Percentiles rank a stretch among this genome's conserved stretches.
These are phyloP conservation scores for Melanotaenia duboulayi DNA, from an alignment of 2,113 vertebrate genomes.

Conservation along the genomic window DNA sequence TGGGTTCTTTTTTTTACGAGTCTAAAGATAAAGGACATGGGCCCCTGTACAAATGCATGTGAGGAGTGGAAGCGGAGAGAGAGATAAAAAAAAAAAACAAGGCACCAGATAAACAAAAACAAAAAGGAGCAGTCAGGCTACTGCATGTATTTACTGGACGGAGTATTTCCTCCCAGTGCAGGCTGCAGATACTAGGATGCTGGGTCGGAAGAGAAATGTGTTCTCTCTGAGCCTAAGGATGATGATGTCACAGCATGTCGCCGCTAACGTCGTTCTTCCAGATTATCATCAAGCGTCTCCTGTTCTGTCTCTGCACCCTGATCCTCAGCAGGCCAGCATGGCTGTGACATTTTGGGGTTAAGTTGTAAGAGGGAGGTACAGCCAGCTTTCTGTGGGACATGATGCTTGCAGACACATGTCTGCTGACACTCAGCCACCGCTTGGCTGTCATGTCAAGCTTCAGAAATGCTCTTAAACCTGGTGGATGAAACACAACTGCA, in stretches of 20 bases:
- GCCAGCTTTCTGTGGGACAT: slow-evolving; percentile 16
- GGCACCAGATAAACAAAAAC: no score
- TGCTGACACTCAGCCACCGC: slow-evolving; percentile 16
- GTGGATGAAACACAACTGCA: not conserved
- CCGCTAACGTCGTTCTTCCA: slow-evolving; percentile 33
- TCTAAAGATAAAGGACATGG: no score
- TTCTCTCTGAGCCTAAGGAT: slow-evolving; percentile 30
- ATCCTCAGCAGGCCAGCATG: not conserved
- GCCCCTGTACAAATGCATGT: no score
- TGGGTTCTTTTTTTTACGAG: no score
- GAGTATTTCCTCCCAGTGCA: slow-evolving; percentile 2
- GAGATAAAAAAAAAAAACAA: no score
- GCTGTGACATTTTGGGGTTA: slow-evolving; percentile 71
- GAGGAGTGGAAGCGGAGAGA: no score
- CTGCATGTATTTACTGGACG: not conserved
- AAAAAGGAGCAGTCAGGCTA: no score
- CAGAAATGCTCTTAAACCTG: not conserved
- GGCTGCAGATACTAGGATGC: slow-evolving; percentile 26
- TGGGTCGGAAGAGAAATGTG: slow-evolving; percentile 22
- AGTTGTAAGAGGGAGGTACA: slow-evolving; percentile 43
- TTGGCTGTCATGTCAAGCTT: slow-evolving; percentile 1
- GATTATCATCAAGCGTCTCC: slow-evolving; percentile 54
- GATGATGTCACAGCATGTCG: slow-evolving; percentile 54
- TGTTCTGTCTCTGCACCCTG: slow-evolving; percentile 27
- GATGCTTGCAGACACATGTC: slow-evolving; percentile 43